These are phyloP conservation scores for Epistrophe grossulariae DNA, from an alignment of 2,888 invertebrate genomes.

Conservation along the genomic window DNA sequence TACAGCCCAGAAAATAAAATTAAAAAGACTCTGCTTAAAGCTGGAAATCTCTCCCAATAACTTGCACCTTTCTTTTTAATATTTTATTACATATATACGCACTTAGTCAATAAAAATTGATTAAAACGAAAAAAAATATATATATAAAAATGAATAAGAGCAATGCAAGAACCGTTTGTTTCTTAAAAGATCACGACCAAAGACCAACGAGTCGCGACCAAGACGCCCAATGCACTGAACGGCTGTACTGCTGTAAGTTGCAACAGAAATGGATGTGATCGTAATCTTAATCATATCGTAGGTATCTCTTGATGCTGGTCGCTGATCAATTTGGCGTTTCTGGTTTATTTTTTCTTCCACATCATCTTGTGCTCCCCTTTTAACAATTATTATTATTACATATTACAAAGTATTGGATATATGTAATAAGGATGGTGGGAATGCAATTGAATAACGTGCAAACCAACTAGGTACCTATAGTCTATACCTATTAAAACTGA, in stretches of 20 bases:
- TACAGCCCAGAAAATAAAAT: conserved; percentile 27
- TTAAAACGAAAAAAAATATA: conserved; percentile 12
- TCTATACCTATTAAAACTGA: no score
- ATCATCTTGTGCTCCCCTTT: conserved; percentile 7
- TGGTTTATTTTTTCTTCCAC: background rate
- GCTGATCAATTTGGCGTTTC: background rate
- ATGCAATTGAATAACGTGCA: background rate
- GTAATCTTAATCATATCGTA: conserved; percentile 7
- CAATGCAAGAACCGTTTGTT: conserved; percentile 20
- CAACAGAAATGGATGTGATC: background rate
- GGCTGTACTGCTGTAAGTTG: background rate
- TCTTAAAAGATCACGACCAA: conserved; percentile 18
- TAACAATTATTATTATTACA: background rate
- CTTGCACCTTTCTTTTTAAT: background rate
- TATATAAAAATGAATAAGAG: background rate
- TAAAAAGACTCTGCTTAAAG: background rate
- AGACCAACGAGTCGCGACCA: conserved; percentile 5
- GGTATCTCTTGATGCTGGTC: conserved; percentile 34
- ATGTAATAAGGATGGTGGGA: background rate
- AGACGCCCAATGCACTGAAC: conserved; percentile 34
- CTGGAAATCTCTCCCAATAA: background rate
- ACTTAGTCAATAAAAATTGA: background rate
- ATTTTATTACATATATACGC: background rate
- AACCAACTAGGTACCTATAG: background rate
- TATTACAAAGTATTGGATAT: background rate